Conservation (phyloP, 2,797 vertebrate species). For the Pseudopleuronectes americanus region DNA sequence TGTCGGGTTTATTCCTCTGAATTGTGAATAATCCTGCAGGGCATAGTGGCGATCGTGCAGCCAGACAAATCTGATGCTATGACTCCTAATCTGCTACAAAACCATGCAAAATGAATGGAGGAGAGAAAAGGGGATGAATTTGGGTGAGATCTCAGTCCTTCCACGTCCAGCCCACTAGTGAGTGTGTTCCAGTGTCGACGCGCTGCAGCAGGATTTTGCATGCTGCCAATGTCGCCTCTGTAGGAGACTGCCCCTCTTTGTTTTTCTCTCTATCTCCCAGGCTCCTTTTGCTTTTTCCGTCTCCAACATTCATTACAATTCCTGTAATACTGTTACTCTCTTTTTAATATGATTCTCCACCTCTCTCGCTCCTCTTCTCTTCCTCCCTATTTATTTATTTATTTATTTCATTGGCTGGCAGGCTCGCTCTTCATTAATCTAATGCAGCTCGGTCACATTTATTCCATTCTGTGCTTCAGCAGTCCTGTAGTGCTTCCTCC, state of each 20-base stretch:
- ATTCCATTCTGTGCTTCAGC: constrained; percentile 58
- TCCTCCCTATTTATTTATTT: constrained; percentile 23
- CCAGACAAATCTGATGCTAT: constrained; percentile 49
- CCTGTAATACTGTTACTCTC: constrained; percentile 38
- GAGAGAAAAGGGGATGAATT: constrained; percentile 39
- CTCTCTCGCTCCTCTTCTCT: constrained; percentile 1
- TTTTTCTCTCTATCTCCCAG: constrained; percentile 52
- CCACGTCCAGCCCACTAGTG: constrained; percentile 59
- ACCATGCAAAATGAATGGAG: constrained; percentile 65
- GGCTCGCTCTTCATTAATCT: constrained; percentile 66
- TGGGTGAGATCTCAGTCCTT: constrained; percentile 62
- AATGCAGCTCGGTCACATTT: constrained; percentile 63
- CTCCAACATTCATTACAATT: constrained; percentile 52
- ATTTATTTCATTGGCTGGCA: constrained; percentile 51
- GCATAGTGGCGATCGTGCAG: constrained; percentile 19
- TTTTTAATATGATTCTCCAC: constrained; percentile 42
- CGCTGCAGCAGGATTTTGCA: constrained; percentile 71
- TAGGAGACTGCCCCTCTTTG: constrained; percentile 66
- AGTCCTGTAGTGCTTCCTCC: constrained; percentile 44
- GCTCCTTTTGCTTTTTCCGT: constrained; percentile 26
- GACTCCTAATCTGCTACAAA: constrained; percentile 49
- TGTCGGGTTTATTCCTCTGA: constrained; percentile 35
- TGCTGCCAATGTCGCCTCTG: constrained; percentile 67
- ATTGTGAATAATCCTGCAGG: constrained; percentile 47
- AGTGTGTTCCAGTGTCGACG: constrained; percentile 53